These are phyloP conservation scores for Pelvicachromis taeniatus DNA, from an alignment of 2,113 vertebrate genomes.

Conservation along the genomic window DNA sequence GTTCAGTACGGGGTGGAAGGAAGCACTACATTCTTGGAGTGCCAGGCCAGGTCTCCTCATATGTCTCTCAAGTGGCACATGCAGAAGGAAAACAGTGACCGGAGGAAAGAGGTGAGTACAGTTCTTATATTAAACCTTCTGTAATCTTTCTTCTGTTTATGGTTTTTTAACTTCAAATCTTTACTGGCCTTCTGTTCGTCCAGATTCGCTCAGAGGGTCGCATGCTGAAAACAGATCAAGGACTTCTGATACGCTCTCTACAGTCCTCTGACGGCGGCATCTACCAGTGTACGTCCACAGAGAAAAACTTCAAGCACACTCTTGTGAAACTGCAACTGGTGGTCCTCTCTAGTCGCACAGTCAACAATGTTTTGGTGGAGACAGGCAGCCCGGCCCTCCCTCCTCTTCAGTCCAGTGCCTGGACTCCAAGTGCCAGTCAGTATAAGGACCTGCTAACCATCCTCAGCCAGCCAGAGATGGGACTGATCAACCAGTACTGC, in stretches of 20 bases:
- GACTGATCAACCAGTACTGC: constrained; percentile 98
- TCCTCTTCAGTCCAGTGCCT: constrained; percentile 73
- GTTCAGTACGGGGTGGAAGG: constrained; percentile 95
- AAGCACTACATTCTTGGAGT: constrained; percentile 93
- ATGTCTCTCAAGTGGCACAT: constrained; percentile 94
- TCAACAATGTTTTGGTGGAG: constrained; percentile 87
- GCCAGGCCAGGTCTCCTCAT: constrained; percentile 92
- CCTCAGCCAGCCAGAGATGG: constrained; percentile 94
- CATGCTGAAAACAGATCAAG: constrained; percentile 90
- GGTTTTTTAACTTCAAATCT: not conserved
- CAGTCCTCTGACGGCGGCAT: constrained; percentile 85
- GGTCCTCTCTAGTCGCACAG: constrained; percentile 83
- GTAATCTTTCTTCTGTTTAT: not conserved
- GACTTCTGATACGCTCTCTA: constrained; percentile 88
- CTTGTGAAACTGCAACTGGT: constrained; percentile 90
- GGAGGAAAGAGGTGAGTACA: constrained; percentile 88
- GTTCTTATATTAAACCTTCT: not conserved
- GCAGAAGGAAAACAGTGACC: constrained; percentile 92
- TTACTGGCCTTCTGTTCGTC: not conserved
- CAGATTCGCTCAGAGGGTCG: constrained; percentile 92
- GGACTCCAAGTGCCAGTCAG: constrained; percentile 75
- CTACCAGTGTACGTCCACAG: constrained; percentile 95
- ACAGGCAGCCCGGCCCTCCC: constrained; percentile 62
- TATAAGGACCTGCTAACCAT: constrained; percentile 97
- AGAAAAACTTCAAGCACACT: constrained; percentile 98